Base-by-base conservation (phyloP, 2,113 vertebrate species). In the Lepisosteus osseus region DNA sequence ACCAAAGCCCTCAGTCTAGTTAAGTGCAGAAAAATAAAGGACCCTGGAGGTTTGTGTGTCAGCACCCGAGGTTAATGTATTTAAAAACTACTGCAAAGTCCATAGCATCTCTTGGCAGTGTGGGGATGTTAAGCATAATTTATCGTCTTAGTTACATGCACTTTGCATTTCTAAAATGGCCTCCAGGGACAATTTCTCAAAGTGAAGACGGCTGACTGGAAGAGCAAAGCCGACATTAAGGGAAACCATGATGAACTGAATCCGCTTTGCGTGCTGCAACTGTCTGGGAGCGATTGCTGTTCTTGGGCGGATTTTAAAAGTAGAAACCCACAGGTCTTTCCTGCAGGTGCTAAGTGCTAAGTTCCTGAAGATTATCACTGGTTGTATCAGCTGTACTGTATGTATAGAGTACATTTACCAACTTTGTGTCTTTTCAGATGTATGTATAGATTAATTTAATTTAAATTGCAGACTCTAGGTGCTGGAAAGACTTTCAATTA, bases 171-270 rank as follows among this genome's bases (percentile, higher is more conserved):
- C 72, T 79, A 72, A 14, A 69, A 51, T 47, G 69, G 76, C 84
- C 86, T 75, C 61, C 3, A 82, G 84, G 87, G 85, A 72, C 68
- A 43, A 77, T 87, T 84, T 71, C 76, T 90, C 84, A 83, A 17
- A 0, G n/a, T 77, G 80, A 42, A 29, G 78, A 74, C 77, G 72
- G 78, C 77, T 67, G 77, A 71, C 8, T 74, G 77, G 74, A 54
- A 15, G 59, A 71, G 61, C 61, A 68, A 29, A 72, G n/a, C 29
- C 45, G 43, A 59, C 47, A 0, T 8, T 42, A 61, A 0, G 0
- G 64, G 65, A 74, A 64, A 69, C 7, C 44, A 51, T 43, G 0
- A 0, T 0, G 11, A 51, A 29, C n/a, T 43, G 59, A 6, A 66
- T 0, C 0, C 0, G 0, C 57, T 3, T 2, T 61, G 65, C 65